These are phyloP conservation scores for Acanthis flammea DNA, from an alignment of 2,797 vertebrate genomes.

Conservation along the genomic window DNA sequence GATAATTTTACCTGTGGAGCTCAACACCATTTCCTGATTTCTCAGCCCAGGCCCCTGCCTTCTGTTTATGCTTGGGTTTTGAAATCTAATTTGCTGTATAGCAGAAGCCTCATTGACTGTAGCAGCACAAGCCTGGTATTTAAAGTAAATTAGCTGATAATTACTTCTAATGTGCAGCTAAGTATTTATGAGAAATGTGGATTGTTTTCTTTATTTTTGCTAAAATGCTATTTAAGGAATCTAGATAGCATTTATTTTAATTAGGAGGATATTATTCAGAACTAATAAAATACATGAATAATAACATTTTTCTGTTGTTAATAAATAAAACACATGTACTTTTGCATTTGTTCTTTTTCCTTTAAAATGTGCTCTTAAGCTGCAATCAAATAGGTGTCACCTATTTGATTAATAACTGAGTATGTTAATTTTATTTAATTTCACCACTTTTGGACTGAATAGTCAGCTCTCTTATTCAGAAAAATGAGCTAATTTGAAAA, in stretches of 20 bases:
- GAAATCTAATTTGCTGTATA: slow-evolving; percentile 10
- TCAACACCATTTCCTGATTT: neutral
- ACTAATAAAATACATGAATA: slow-evolving; percentile 37
- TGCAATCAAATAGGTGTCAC: neutral
- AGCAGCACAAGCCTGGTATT: slow-evolving; percentile 30
- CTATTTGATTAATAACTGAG: slow-evolving; percentile 44
- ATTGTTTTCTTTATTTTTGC: neutral
- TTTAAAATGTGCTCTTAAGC: slow-evolving; percentile 4
- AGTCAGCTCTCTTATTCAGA: slow-evolving; percentile 37
- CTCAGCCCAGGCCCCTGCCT: neutral
- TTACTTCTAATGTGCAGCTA: slow-evolving; percentile 54
- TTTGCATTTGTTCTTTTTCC: slow-evolving; percentile 17
- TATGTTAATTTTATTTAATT: slow-evolving; percentile 49
- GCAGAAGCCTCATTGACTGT: slow-evolving; percentile 34
- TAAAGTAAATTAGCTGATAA: slow-evolving; percentile 54
- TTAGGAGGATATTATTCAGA: slow-evolving; percentile 37
- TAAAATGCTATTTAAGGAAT: slow-evolving; percentile 11
- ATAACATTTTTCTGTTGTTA: slow-evolving; percentile 12
- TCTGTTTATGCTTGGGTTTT: neutral
- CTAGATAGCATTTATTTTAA: slow-evolving; percentile 34
- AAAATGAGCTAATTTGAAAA: slow-evolving; percentile 60
- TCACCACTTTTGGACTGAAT: slow-evolving; percentile 18
- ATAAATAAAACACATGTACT: neutral
- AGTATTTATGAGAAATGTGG: slow-evolving; percentile 56
- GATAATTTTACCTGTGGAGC: neutral